These are phyloP conservation scores for Zaprionus vittiger DNA, from an alignment of 1,140 invertebrate species.

Conservation along the genomic window DNA sequence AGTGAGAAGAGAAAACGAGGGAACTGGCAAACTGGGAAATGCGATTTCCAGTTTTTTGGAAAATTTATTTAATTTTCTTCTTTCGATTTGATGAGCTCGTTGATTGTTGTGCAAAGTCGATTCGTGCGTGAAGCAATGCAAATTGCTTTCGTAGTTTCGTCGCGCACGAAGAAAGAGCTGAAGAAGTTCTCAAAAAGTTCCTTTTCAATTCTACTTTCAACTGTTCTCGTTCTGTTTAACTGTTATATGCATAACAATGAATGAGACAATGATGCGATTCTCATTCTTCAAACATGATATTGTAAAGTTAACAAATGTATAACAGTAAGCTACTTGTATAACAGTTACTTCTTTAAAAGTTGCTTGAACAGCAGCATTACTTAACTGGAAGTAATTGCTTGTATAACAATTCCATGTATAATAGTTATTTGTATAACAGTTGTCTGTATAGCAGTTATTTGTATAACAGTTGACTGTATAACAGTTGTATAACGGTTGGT, in stretches of 20 bases:
- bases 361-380: no score
- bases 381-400: no score
- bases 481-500: no score
- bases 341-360: background rate
- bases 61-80: conserved; percentile 19
- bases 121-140: conserved; percentile 17
- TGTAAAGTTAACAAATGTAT: no score
- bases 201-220: background rate
- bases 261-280: no score
- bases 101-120: conserved; percentile 38
- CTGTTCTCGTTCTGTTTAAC: background rate
- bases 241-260: background rate
- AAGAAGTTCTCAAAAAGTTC: background rate
- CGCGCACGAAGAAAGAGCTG: background rate
- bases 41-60: background rate
- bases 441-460: no score
- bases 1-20: background rate
- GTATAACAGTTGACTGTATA: no score
- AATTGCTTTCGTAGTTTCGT: conserved; percentile 1
- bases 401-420: background rate
- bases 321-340: no score
- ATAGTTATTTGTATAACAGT: no score
- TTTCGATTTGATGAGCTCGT: conserved; percentile 26
- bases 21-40: background rate
- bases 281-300: no score